A percentile compares a stretch with the other conserved stretches of the same genome.
Conservation (phyloP, 2,113 vertebrate genomes). For the Pedionomus torquatus region DNA sequence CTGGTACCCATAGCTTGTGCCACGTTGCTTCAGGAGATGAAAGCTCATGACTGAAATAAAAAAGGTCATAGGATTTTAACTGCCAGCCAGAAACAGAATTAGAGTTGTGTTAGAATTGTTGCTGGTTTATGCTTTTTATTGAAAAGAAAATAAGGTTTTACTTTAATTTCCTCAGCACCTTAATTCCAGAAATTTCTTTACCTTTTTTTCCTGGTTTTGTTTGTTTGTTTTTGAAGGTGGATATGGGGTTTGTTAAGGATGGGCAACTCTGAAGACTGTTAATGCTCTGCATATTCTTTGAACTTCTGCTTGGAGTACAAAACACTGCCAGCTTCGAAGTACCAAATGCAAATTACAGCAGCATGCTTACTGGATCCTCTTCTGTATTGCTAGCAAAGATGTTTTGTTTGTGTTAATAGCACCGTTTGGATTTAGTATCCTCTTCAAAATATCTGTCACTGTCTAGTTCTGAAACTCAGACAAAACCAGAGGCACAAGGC, state of each 20-base stretch:
- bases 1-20: constrained; percentile 47
- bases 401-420: neutral
- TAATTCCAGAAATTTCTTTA: constrained; percentile 22
- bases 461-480: neutral
- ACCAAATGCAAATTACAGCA: neutral
- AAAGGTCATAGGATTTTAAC: constrained; percentile 59
- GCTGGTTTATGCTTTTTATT: neutral
- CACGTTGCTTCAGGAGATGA: constrained; percentile 67
- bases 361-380: neutral
- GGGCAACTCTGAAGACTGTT: neutral
- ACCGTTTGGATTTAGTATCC: neutral
- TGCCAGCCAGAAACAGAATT: constrained; percentile 21
- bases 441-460: neutral
- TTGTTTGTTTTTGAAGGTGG: neutral
- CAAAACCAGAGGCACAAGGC: neutral
- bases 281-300: neutral
- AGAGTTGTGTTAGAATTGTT: neutral
- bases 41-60: constrained; percentile 67
- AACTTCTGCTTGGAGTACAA: neutral
- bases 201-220: neutral
- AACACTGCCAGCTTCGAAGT: neutral
- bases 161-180: constrained; percentile 37
- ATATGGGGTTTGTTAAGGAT: neutral
- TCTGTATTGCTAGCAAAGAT: neutral
- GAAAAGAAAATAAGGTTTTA: neutral